Evolutionary conservation across 2,888 invertebrate genomes (phyloP), one percentile per base, ranked within the genome.

Genomic region (Electrophaes corylata): DNA sequence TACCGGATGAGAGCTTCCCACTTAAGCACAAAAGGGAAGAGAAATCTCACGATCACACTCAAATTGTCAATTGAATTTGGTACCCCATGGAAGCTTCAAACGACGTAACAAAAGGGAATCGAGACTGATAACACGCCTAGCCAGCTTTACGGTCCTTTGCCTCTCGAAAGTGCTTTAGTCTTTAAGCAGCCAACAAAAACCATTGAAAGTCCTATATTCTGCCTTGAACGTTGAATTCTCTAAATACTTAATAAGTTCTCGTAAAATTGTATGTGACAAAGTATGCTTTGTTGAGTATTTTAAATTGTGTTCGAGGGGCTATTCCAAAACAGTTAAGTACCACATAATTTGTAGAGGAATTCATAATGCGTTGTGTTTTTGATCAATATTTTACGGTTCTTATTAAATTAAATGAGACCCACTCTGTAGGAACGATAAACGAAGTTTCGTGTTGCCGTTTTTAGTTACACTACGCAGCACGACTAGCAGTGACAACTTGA

Each of bases 231-330:
- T 44, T 60, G 60, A 73, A 79, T 74, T 73, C 69, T 65, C 62
- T 70, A 72, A 73, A 78, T 77, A 74, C 73, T 76, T 74, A 70
- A 76, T 74, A 67, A 43, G 50, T 53, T 12, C 70, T 67, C 69
- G 68, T 54, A 71, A 73, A 74, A 70, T 72, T 66, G 62, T 67
- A 66, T 65, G 67, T 67, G 67, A 65, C 65, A 56, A 67, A 75
- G 69, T 73, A 78, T 70, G 71, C 73, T 78, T 75, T 75, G 71
- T 67, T 61, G 60, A 66, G 68, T 69, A 66, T 70, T 75, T 57
- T 29, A 14, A 54, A 55, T 51, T 43, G 33, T 39, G 35, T 41
- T 37, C 26, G 11, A 45, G 31, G 37, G 59, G 50, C 39, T 53
- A 59, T 59, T 58, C 55, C 11, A 16, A 51, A 43, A 46, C 31